Base-by-base conservation (phyloP, 2,888 invertebrate species). In the Loripinus fragilis region DNA sequence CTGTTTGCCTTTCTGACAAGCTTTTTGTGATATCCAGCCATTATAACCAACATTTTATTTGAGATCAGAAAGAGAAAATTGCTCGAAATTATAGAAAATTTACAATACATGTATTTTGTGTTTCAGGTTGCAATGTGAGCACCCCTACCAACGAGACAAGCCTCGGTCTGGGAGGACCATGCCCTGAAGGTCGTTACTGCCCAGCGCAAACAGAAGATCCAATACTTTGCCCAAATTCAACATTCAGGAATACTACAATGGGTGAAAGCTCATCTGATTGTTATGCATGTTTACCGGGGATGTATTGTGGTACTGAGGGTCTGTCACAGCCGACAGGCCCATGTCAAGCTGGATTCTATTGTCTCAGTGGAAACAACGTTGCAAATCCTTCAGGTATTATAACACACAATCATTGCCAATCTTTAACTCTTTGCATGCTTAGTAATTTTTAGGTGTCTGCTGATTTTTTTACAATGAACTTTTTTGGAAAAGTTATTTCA, bases 131-230 rank as follows among this genome's bases (percentile, higher is more conserved):
- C 10, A 92, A 89, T 73, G 83, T 87, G 0, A 89, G 89, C 66
- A 87, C 88, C 0, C 92, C 92, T 12, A 91, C 91, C n/a, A 45
- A 81, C 10, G 88, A 75, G 15, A 90, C 90, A 2, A 87, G 90
- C 8, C 91, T 87, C 41, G 92, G 91, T 28, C 3, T 25, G 2
- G 92, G 92, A 10, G 92, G 92, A 0, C 92, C 92, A 0, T 93
- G 93, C 74, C 92, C 93, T 0, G 70, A 87, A 7, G 93, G 93
- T 0, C 88, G 85, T 78, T 93, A 91, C 87, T 93, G 93, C 74
- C 90, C 89, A 7, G 30, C 71, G 33, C 87, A 89, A 78, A 93
- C 93, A 0, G 89, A 90, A 65, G 91, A 91, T 75, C 93, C 93
- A 0, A 76, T 86, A 8, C 80, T 90, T 0, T 93, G 93, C 74